Base-by-base conservation (phyloP, 2,888 invertebrate genomes). In the Caenorhabditis drosophilae region DNA sequence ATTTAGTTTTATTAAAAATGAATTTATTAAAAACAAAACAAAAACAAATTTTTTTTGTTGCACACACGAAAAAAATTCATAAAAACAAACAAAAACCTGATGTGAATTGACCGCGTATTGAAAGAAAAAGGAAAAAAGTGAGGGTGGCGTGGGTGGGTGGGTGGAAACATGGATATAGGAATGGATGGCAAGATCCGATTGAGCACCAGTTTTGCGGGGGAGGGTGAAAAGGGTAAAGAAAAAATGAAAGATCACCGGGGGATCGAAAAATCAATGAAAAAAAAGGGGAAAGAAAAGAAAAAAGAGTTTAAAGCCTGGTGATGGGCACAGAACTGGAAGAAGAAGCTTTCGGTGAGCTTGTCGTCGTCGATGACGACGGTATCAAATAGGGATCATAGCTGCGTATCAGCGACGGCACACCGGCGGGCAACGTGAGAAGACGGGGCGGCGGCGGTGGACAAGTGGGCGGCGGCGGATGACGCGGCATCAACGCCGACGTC, bases 401-500 rank as follows among this genome's bases (percentile, higher is more conserved):
- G 7, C 15, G 6, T 16, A 20, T 9, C 6, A 18, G 40, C 15
- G 40, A 40, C 15, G 40, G 20, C 9, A 20, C 18, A 20, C 6
- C 20, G 9, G 31, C 7, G 6, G 31, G 31, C 7, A 31, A 12
- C 7, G 31, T 22, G 20, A 25, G 20, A n/a, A n/a, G n/a, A 6
- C 35, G 35, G 4, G 36, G 25, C 9, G 38, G 36, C 2, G n/a
- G 22, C n/a, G 34, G 27, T 34, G 34, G 40, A 40, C 20, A 22
- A 15, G 40, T 20, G 18, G 40, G n/a, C 31, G 70, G 67, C 6
- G 66, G 64, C 9, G 68, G 68, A 16, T 54, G 55, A 34, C 59
- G 58, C 15, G 71, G 71, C 54, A 71, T 56, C 9, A 71, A 46
- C 15, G 68, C 68, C 16, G 68, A 69, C n/a, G 66, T 67, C 20